Percentiles rank a stretch among this genome's conserved stretches.
Evolutionary conservation across 2,888 invertebrate species (phyloP).

Genomic region (Dolichopus griseipennis): DNA sequence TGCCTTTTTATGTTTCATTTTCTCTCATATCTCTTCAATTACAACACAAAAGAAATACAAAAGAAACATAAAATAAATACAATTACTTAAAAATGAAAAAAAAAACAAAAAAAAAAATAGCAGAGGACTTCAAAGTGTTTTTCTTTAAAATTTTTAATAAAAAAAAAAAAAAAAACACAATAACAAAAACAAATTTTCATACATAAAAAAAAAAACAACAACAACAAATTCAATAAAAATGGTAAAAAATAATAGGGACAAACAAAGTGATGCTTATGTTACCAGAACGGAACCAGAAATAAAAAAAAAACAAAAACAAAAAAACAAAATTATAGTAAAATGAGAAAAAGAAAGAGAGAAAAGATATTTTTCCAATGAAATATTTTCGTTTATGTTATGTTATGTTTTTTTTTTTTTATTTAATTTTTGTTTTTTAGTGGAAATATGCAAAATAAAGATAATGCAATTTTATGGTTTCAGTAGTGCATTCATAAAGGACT

Average conservation of each 20-base stretch:
- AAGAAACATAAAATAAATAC: not conserved
- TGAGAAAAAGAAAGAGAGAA: not conserved
- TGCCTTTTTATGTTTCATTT: not conserved
- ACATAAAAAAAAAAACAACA: not conserved
- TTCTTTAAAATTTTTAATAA: not conserved
- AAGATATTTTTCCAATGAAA: slow-evolving; percentile 2
- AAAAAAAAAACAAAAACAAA: not conserved
- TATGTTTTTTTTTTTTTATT: no score
- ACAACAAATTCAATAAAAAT: not conserved
- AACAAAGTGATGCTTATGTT: slow-evolving; percentile 1
- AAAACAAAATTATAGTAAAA: not conserved
- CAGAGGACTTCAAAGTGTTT: slow-evolving; percentile 3
- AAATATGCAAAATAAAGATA: slow-evolving; percentile 6
- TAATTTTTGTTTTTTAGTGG: not conserved
- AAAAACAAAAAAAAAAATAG: not conserved
- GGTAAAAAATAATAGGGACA: not conserved
- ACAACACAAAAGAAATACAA: not conserved
- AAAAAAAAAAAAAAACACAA: not conserved
- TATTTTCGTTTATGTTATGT: not conserved
- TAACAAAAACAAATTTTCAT: not conserved
- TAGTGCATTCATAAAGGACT: slow-evolving; percentile 6
- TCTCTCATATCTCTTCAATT: not conserved
- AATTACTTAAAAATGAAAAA: not conserved
- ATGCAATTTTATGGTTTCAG: slow-evolving; percentile 6
- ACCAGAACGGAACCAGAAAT: not conserved